phyloP scores from a whole-genome alignment of 2,888 invertebrate species.

The Aporophyla lueneburgensis region DNA sequence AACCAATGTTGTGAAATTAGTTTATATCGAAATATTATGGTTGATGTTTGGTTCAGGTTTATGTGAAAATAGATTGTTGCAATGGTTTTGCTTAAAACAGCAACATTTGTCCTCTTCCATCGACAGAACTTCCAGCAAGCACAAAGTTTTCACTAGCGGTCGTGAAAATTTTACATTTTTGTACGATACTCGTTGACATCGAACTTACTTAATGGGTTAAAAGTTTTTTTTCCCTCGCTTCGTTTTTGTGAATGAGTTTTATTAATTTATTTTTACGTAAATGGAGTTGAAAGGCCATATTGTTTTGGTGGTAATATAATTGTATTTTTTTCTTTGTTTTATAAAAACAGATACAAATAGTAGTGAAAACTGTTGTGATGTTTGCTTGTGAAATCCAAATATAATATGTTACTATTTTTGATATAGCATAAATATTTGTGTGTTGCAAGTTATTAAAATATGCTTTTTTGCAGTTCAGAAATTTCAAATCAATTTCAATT shows the following conservation, averaged over 20 bases:
- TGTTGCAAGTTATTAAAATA: not conserved
- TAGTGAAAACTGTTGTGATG: not conserved
- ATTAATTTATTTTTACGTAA: not conserved
- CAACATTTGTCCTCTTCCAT: too few relatives aligned
- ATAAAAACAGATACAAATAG: too few relatives aligned
- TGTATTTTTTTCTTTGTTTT: not conserved
- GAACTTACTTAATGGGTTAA: constrained; percentile 2
- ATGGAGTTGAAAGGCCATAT: not conserved
- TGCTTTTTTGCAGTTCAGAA: not conserved
- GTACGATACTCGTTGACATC: not conserved
- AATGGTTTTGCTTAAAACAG: too few relatives aligned
- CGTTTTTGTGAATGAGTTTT: constrained; percentile 6
- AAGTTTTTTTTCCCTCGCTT: not conserved
- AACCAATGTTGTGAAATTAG: constrained; percentile 17
- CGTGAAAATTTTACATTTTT: not conserved
- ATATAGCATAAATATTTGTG: not conserved
- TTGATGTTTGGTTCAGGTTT: not conserved
- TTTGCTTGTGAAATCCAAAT: not conserved
- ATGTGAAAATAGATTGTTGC: too few relatives aligned
- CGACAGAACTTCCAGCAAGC: too few relatives aligned
- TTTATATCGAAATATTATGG: not conserved
- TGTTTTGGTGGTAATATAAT: not conserved
- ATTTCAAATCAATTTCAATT: too few relatives aligned
- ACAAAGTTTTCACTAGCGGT: too few relatives aligned
- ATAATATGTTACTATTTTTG: not conserved